phyloP scores from a whole-genome alignment of 2,797 vertebrate genomes.

The Microhierax caerulescens region DNA sequence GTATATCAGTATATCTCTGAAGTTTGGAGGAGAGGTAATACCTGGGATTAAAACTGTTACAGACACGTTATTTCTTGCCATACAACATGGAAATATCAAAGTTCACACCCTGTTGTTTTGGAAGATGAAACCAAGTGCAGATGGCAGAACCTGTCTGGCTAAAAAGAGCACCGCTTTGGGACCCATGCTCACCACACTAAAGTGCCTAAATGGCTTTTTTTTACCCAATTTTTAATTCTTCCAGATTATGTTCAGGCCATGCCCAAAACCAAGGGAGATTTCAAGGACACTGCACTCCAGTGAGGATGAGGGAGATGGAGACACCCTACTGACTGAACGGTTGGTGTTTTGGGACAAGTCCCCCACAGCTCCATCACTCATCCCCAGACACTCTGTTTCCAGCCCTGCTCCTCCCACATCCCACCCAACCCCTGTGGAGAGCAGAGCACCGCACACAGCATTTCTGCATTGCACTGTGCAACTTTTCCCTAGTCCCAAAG shows the following conservation, averaged over 20 bases:
- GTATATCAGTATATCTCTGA: slow-evolving; percentile 57
- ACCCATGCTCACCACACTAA: rapidly evolving
- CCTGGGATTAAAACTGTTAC: slow-evolving; percentile 51
- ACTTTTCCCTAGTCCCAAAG: not conserved
- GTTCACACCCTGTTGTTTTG: slow-evolving; percentile 58
- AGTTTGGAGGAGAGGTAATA: slow-evolving; percentile 44
- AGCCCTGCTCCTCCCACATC: not conserved
- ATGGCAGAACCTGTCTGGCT: slow-evolving; percentile 40
- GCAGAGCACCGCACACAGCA: not conserved
- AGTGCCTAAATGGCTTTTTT: not conserved
- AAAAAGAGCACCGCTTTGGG: not conserved
- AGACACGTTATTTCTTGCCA: slow-evolving; percentile 63
- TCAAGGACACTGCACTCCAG: rapidly evolving
- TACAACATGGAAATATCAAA: slow-evolving; percentile 34
- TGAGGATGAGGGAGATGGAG: not conserved
- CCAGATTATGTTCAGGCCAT: not conserved
- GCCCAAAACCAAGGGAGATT: not conserved
- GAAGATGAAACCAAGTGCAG: not conserved
- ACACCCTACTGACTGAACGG: not conserved
- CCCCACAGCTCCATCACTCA: rapidly evolving
- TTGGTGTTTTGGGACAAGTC: rapidly evolving
- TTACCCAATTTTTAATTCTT: not conserved
- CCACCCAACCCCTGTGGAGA: not conserved
- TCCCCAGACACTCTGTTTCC: not conserved
- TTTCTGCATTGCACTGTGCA: not conserved